Percentiles rank a stretch among this genome's conserved stretches.
Evolutionary conservation across 53 echinoderm and acorn worm genomes (phyloP).

Genomic region (Crossaster papposus): DNA sequence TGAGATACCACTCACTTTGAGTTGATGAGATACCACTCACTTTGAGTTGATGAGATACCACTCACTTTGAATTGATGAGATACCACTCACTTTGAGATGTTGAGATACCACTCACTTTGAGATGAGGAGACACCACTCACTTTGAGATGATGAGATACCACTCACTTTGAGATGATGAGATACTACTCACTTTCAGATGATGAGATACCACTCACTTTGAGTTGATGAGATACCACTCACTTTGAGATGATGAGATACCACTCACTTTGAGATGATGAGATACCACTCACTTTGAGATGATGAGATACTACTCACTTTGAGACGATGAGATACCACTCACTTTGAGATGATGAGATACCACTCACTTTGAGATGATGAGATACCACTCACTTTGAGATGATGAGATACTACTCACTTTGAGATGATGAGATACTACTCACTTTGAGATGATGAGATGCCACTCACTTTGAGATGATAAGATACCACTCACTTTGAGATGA

Average conservation of each 20-base stretch:
- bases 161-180: slow-evolving; percentile 98
- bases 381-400: slow-evolving; percentile 99
- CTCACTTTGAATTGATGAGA: no score
- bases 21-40: slow-evolving; percentile 99
- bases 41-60: slow-evolving; percentile 99
- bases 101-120: slow-evolving; percentile 99
- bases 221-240: no score
- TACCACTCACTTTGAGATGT: slow-evolving; percentile 99
- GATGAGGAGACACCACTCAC: no score
- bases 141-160: slow-evolving; percentile 99
- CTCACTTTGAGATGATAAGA: no score
- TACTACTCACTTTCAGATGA: slow-evolving; percentile 99
- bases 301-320: slow-evolving; percentile 99
- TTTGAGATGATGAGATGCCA: slow-evolving; percentile 99
- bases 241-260: slow-evolving; percentile 99
- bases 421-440: slow-evolving; percentile 99
- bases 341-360: slow-evolving; percentile 99
- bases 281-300: slow-evolving; percentile 99
- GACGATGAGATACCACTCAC: no score
- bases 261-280: slow-evolving; percentile 98
- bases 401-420: slow-evolving; percentile 99
- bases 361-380: slow-evolving; percentile 98
- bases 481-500: slow-evolving; percentile 99
- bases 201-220: slow-evolving; percentile 99
- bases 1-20: slow-evolving; percentile 99